phyloP scores from a whole-genome alignment of 2,888 invertebrate species.

The Dasysyrphus albostriatus region DNA sequence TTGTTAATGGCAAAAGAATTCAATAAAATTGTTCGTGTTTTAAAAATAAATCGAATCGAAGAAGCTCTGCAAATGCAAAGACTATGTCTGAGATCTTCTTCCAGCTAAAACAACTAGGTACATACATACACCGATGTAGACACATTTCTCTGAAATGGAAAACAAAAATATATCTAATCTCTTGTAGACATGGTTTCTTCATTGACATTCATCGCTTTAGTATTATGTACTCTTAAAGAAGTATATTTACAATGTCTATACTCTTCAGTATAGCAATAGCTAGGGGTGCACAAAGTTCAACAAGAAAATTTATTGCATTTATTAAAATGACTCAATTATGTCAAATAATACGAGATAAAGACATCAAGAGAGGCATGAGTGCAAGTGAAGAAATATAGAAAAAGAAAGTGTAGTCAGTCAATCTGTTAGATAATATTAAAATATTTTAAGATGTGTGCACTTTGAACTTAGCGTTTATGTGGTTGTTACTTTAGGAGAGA shows the following conservation, averaged over 20 bases:
- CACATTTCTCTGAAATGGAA: background rate
- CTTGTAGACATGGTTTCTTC: constrained; percentile 26
- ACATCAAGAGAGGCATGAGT: constrained; percentile 22
- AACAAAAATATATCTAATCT: constrained; percentile 29
- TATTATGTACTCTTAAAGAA: background rate
- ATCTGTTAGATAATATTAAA: constrained; percentile 45
- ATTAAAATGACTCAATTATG: constrained; percentile 70
- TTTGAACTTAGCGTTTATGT: constrained; percentile 34
- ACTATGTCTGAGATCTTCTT: constrained; percentile 7
- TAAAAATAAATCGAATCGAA: constrained; percentile 26
- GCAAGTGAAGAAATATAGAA: constrained; percentile 21
- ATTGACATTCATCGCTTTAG: constrained; percentile 39
- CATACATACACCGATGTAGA: background rate
- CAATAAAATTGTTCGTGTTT: constrained; percentile 5
- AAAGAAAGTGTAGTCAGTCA: constrained; percentile 40
- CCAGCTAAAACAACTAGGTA: constrained; percentile 5
- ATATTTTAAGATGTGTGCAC: constrained; percentile 19
- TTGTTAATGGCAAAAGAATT: constrained; percentile 49
- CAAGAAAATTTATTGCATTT: constrained; percentile 66
- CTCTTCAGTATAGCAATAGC: background rate
- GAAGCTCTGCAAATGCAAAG: constrained; percentile 26
- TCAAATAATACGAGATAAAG: constrained; percentile 52
- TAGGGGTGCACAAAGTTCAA: constrained; percentile 70
- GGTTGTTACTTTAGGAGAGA: background rate
- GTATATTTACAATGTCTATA: background rate